A percentile compares a stretch with the other conserved stretches of the same genome.
Evolutionary conservation across 2,797 vertebrate genomes (phyloP).

Genomic region (Gallinago stenura): DNA sequence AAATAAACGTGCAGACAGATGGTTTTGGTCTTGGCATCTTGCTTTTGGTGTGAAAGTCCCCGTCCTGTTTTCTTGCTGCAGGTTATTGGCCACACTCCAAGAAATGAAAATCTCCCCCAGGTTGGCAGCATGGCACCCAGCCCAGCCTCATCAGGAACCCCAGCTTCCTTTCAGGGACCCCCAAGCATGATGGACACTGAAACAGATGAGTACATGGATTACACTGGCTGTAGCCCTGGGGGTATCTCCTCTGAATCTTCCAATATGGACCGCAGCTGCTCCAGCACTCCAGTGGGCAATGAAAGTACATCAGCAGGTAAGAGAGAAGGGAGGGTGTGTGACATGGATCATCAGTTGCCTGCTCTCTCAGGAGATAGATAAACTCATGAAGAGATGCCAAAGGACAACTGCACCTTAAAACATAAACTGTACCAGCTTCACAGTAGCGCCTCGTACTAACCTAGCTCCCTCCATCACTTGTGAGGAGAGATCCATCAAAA

Average conservation of each 20-base stretch:
- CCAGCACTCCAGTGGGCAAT: conserved; percentile 96
- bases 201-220: conserved; percentile 95
- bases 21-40: conserved; percentile 39
- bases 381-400: neutral
- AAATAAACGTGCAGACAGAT: conserved; percentile 16
- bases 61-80: conserved; percentile 44
- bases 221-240: conserved; percentile 91
- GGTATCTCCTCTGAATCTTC: conserved; percentile 96
- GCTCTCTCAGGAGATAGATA: neutral
- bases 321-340: neutral
- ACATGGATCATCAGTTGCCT: neutral
- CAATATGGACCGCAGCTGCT: conserved; percentile 96
- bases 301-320: conserved; percentile 95
- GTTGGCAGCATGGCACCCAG: conserved; percentile 79
- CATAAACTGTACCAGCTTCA: neutral
- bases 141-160: conserved; percentile 73
- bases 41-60: conserved; percentile 23
- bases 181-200: conserved; percentile 86
- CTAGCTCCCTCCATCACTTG: neutral
- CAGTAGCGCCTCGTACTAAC: neutral
- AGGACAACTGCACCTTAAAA: neutral
- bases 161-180: conserved; percentile 78
- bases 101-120: conserved; percentile 80
- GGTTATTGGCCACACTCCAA: conserved; percentile 81
- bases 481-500: neutral